Base-by-base conservation (phyloP, 1,140 invertebrate genomes). In the Brachionus koreanus region DNA sequence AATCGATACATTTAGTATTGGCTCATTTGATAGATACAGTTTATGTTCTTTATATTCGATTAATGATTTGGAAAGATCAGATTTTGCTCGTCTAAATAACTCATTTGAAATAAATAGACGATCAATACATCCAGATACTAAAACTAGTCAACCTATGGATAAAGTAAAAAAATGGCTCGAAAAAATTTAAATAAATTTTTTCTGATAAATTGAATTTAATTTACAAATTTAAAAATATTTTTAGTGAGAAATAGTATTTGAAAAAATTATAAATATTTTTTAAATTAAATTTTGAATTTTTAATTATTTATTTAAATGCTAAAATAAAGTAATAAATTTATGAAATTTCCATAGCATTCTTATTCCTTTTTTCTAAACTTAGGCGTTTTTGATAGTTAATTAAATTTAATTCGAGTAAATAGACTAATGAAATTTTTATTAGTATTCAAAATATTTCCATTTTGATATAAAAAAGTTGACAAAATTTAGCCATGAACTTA, bases 161-260 rank as follows among this genome's bases (percentile, higher is more conserved):
- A 74, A 74, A 74, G 69, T 74, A 25, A 74, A 46, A 29, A 74
- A 46, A 49, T 74, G 69, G 69, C 33, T 74, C 12, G 69, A 74
- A 46, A 74, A 74, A 16, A 46, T 46, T 12, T 74, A 74, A 42
- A 29, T 2, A 29, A 29, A 69, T 33, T 37, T 23, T 9, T 33
- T 65, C 29, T n/a, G 33, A 65, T 33, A 65, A n/a, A 35, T 33
- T 65, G n/a, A n/a, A n/a, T 65, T 65, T 33, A 33, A 65, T 33
- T 65, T 16, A 1, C 13, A 6, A 16, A 10, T 13, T 13, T n/a
- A 13, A 2, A 65, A 57, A 19, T 57, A 57, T 57, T 57, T 57
- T 25, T 57, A 57, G 49, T 57, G 49, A 57, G 6, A 7, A 57
- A 25, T 25, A 37, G 63, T 65, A 65, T 65, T 65, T 37, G 13